A percentile compares a stretch with the other conserved stretches of the same genome.
Evolutionary conservation across 2,113 vertebrate genomes (phyloP).

Genomic region (Morone saxatilis): DNA sequence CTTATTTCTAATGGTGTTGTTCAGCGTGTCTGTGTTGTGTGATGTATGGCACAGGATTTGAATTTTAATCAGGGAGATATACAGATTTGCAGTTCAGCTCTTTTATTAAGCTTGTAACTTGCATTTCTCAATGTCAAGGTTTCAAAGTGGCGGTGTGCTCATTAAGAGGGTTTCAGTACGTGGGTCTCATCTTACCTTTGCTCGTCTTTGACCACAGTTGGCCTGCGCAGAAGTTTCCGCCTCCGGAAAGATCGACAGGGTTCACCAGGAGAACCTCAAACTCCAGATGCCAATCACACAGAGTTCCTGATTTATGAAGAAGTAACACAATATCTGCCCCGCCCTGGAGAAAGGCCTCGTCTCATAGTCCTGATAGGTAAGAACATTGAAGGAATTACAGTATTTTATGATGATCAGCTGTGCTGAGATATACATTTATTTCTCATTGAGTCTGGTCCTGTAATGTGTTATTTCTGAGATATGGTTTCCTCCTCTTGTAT

Average conservation of each 20-base stretch:
- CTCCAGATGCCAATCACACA: slow-evolving; percentile 59
- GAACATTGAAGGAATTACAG: not conserved
- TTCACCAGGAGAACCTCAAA: slow-evolving; percentile 80
- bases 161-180: not conserved
- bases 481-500: not conserved
- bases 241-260: slow-evolving; percentile 87
- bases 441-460: not conserved
- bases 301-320: slow-evolving; percentile 93
- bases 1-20: slow-evolving; percentile 62
- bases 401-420: not conserved
- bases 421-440: no score
- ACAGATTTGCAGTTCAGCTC: not conserved
- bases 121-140: not conserved
- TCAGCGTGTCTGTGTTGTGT: slow-evolving; percentile 52
- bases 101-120: not conserved
- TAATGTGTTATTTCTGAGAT: not conserved
- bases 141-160: not conserved
- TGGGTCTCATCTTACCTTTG: not conserved
- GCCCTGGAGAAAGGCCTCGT: slow-evolving; percentile 88
- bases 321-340: slow-evolving; percentile 89
- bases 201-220: slow-evolving; percentile 81
- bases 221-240: slow-evolving; percentile 91
- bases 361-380: slow-evolving; percentile 94
- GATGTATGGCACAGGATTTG: slow-evolving; percentile 1
- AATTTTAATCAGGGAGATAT: not conserved